Evolutionary conservation across 2,888 invertebrate genomes (phyloP).

Genomic region (Drosophila formosana): DNA sequence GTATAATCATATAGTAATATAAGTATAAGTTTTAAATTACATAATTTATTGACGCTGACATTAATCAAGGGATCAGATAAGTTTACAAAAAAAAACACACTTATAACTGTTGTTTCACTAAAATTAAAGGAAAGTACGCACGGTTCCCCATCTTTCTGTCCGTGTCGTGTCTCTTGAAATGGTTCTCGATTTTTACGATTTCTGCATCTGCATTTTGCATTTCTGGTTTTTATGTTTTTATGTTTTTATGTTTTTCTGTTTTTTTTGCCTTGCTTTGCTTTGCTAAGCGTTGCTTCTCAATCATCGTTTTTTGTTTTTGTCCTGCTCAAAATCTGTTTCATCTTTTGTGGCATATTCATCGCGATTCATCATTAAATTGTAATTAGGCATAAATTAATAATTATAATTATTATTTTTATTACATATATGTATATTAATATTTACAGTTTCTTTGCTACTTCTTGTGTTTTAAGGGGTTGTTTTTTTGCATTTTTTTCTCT

Average conservation of each 20-base stretch:
- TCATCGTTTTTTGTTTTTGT: slow-evolving; percentile 14
- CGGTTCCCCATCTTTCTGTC: slow-evolving; percentile 34
- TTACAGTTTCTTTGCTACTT: slow-evolving; percentile 76
- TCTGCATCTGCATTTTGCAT: neutral
- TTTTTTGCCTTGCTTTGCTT: slow-evolving; percentile 20
- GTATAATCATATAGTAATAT: slow-evolving; percentile 29
- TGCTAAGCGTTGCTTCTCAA: slow-evolving; percentile 5
- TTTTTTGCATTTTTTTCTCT: neutral
- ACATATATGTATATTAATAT: slow-evolving; percentile 73
- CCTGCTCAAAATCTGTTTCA: slow-evolving; percentile 22
- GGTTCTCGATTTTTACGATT: slow-evolving; percentile 44
- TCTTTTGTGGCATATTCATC: slow-evolving; percentile 38
- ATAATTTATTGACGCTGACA: slow-evolving; percentile 33
- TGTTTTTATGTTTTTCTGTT: slow-evolving; percentile 16
- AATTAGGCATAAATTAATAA: slow-evolving; percentile 72
- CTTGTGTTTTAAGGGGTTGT: slow-evolving; percentile 33
- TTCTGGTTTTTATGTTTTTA: slow-evolving; percentile 14
- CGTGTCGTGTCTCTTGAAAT: slow-evolving; percentile 58
- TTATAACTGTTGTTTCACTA: slow-evolving; percentile 60
- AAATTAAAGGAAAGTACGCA: slow-evolving; percentile 73
- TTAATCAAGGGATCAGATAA: slow-evolving; percentile 22
- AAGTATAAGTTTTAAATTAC: slow-evolving; percentile 28
- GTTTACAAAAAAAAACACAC: slow-evolving; percentile 46
- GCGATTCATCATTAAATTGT: slow-evolving; percentile 54
- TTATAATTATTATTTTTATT: slow-evolving; percentile 37